Evolutionary conservation across 2,888 invertebrate species (phyloP), one percentile per base, ranked within the genome.

Genomic region (Acronicta aceris): DNA sequence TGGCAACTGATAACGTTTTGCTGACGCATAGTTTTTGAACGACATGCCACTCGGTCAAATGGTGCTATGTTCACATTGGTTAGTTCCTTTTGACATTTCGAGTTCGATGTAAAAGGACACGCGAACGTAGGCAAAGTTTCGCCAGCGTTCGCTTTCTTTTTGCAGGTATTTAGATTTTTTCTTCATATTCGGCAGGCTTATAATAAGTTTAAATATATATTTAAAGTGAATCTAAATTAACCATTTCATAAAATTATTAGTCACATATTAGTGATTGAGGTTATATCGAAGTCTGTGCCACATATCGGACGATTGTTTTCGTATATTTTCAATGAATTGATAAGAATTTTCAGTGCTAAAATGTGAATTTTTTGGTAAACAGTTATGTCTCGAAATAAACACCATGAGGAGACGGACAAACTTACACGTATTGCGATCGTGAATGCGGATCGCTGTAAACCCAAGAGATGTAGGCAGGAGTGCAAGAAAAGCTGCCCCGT

Each of bases 401-500:
- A 95, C 95, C 84, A 88, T 79, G 98, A 98, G 85, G 98, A 98
- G 92, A 97, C 97, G 36, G 99, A 99, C 88, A 98, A 98, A 90
- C 96, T 99, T 84, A 99, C 99, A 58, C 97, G 99, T 95, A 99
- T 99, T 90, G 99, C 99, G 71, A 99, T 99, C 83, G 99, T 99
- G 71, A 99, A 98, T 91, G 97, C 97, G 76, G 99, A 99, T 95
- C 98, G 99, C 86, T 99, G 99, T 93, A 99, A 99, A 91, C 99
- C 99, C 2, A 99, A 99, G 93, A 96, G 99, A 95, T 99, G 99
- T 95, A 97, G 99, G 59, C 99, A 99, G 91, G 99, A 99, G 86
- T 99, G 99, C 95, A 99, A 99, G 89, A 98, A 98, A 86, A 98
- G 98, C 55, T 99, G 99, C 91, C 99, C 99, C 0, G 99, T 99